Evolutionary conservation across 2,888 invertebrate genomes (phyloP).

Genomic region (Cephonodes hylas): DNA sequence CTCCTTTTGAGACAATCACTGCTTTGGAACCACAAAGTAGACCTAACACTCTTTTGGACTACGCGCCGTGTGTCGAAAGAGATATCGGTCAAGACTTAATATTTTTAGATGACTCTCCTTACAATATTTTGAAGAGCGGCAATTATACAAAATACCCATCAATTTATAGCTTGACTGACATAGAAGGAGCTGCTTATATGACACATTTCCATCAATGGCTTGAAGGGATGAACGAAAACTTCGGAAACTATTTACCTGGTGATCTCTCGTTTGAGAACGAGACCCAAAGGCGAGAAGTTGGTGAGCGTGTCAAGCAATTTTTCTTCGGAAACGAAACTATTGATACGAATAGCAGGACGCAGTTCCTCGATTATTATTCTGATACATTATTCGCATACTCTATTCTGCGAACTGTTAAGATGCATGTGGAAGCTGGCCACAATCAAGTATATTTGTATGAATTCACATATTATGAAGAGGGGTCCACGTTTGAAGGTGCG

Average conservation of each 20-base stretch:
- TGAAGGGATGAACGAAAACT: constrained; percentile 33
- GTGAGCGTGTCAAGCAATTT: constrained; percentile 30
- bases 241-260: constrained; percentile 37
- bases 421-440: constrained; percentile 38
- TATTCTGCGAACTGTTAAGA: constrained; percentile 28
- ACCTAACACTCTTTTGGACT: constrained; percentile 22
- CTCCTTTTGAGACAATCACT: constrained; percentile 25
- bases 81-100: constrained; percentile 21
- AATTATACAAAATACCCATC: constrained; percentile 33
- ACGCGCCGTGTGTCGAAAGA: constrained; percentile 33
- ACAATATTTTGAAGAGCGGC: constrained; percentile 32
- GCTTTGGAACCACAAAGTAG: constrained; percentile 14
- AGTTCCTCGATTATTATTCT: constrained; percentile 34
- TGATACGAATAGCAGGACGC: constrained; percentile 24
- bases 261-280: constrained; percentile 29
- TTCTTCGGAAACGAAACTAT: constrained; percentile 37
- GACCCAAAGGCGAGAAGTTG: constrained; percentile 27
- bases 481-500: constrained; percentile 22
- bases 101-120: constrained; percentile 35
- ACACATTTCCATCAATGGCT: constrained; percentile 29
- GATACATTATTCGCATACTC: constrained; percentile 48
- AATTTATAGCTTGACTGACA: constrained; percentile 36
- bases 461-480: constrained; percentile 33
- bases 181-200: constrained; percentile 37
- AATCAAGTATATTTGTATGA: constrained; percentile 37